Evolutionary conservation across 1,140 invertebrate genomes (phyloP).

Genomic region (Tribolium castaneum): DNA sequence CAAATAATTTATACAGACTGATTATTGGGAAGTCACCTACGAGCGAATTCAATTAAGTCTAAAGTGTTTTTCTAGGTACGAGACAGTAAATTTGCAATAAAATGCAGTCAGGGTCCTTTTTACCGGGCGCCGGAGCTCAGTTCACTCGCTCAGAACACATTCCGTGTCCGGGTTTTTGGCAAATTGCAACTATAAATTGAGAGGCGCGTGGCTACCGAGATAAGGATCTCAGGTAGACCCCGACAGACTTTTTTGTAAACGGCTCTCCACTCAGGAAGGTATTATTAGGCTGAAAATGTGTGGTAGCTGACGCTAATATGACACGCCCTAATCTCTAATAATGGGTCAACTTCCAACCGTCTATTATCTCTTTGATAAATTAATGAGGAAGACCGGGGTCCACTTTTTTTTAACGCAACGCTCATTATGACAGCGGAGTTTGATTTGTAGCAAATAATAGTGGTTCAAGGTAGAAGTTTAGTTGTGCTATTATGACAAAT

Average conservation of each 20-base stretch:
- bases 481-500: too few species aligned
- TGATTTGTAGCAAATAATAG: too few species aligned
- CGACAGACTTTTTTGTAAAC: conserved; percentile 23
- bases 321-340: conserved; percentile 13
- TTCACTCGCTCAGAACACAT: conserved; percentile 46
- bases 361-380: background rate
- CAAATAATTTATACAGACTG: conserved; percentile 5
- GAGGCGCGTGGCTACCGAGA: conserved; percentile 54
- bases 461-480: too few species aligned
- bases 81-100: conserved; percentile 55
- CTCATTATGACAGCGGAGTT: too few species aligned
- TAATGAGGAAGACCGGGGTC: background rate
- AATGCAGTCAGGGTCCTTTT: conserved; percentile 45
- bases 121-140: conserved; percentile 46
- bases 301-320: conserved; percentile 18
- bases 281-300: conserved; percentile 14
- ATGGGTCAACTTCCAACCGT: background rate
- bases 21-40: conserved; percentile 33
- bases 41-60: conserved; percentile 54
- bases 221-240: conserved; percentile 49
- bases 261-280: background rate
- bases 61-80: conserved; percentile 57
- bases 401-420: background rate
- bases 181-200: conserved; percentile 56
- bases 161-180: conserved; percentile 53